phyloP scores from a whole-genome alignment of 2,113 vertebrate species.

The Trachemys scripta region DNA sequence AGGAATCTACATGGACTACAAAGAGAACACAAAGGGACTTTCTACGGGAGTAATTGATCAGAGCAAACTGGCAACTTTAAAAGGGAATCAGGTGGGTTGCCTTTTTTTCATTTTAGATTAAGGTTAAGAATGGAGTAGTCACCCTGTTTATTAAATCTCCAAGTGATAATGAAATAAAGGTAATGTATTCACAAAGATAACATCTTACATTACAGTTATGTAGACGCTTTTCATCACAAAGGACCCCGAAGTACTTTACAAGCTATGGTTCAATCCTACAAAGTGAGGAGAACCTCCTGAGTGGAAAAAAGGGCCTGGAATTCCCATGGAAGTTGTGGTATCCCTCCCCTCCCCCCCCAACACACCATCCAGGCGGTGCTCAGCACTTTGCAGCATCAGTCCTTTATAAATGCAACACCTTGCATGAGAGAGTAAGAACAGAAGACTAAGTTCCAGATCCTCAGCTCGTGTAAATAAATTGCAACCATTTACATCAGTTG shows the following conservation, averaged over 20 bases:
- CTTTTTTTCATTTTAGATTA: slow-evolving; percentile 15
- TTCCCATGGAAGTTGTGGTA: background rate
- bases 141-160: slow-evolving; percentile 13
- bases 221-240: background rate
- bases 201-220: background rate
- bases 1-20: background rate
- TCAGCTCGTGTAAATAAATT: background rate
- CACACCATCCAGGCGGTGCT: background rate
- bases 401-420: background rate
- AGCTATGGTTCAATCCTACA: background rate
- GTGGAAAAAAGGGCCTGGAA: background rate
- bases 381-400: background rate
- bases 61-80: background rate
- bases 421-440: background rate
- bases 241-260: background rate
- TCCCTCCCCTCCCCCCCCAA: background rate
- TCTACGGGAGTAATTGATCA: background rate
- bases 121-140: slow-evolving; percentile 6
- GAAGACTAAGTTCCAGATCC: background rate
- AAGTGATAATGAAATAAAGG: background rate
- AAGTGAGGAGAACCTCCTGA: background rate
- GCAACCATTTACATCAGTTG: too few relatives aligned
- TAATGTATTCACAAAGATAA: background rate
- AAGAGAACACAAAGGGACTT: background rate
- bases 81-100: background rate